These are phyloP conservation scores for human (Homo sapiens) DNA, from an alignment of 2,113 vertebrate genomes.

Conservation along the genomic window DNA sequence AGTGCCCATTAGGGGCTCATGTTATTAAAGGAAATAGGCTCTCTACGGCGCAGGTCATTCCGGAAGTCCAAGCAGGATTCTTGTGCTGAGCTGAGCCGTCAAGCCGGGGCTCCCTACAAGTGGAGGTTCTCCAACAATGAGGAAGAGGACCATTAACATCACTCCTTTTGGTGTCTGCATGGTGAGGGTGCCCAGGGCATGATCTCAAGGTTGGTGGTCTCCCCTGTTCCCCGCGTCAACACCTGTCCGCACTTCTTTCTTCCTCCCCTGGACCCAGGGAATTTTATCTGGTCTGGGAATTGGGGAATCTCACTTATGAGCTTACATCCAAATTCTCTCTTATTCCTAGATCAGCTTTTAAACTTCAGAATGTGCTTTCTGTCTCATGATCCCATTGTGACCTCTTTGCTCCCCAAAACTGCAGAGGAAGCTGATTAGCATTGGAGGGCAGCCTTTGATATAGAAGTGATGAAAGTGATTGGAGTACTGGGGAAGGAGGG, in stretches of 20 bases:
- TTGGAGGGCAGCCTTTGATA: not conserved
- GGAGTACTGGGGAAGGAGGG: accelerated
- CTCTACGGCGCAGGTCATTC: accelerated
- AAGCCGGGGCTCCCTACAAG: accelerated
- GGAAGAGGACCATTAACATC: accelerated
- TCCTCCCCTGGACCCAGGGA: not conserved
- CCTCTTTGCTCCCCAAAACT: not conserved
- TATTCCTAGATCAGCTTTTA: not conserved
- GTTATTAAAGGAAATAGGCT: not conserved
- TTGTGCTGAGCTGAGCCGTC: accelerated
- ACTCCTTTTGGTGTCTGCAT: not conserved
- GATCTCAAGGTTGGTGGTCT: not conserved
- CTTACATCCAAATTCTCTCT: not conserved
- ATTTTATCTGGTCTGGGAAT: not conserved
- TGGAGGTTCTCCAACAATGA: not conserved
- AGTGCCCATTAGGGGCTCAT: not conserved
- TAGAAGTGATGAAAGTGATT: not conserved
- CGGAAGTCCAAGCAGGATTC: not conserved
- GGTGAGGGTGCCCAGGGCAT: not conserved
- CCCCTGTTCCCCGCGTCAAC: not conserved
- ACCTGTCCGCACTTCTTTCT: not conserved
- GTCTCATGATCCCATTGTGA: not conserved
- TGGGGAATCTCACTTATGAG: not conserved
- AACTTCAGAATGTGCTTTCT: not conserved
- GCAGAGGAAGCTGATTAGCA: not conserved